A percentile compares a stretch with the other conserved stretches of the same genome.
phyloP scores from a whole-genome alignment of 2,113 vertebrate species.

The Nycticebus coucang region DNA sequence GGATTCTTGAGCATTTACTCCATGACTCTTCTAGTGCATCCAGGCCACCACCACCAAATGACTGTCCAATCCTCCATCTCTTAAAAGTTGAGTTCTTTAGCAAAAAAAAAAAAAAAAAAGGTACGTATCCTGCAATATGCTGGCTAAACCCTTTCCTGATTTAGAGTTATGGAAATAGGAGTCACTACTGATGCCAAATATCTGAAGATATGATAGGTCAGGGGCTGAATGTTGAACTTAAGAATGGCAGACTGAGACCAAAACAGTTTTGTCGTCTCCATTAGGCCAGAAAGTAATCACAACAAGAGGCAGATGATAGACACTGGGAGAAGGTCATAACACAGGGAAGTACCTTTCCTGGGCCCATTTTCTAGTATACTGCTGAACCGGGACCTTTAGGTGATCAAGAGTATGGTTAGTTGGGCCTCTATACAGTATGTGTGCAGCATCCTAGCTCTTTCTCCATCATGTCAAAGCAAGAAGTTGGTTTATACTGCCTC shows the following conservation, averaged over 20 bases:
- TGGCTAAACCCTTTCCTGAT: conserved; percentile 14
- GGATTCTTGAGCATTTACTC: conserved; percentile 11
- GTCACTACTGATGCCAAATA: conserved; percentile 49
- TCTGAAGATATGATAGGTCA: conserved; percentile 4
- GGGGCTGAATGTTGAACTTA: neutral
- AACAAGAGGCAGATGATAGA: conserved; percentile 28
- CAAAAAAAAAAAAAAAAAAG: conserved; percentile 55
- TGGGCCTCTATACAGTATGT: neutral
- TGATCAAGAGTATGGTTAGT: neutral
- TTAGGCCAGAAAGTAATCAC: conserved; percentile 30
- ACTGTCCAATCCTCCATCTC: neutral
- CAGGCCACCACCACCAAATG: conserved; percentile 1
- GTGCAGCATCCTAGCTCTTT: neutral
- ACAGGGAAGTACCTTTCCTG: neutral
- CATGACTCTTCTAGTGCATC: neutral
- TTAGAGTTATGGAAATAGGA: neutral
- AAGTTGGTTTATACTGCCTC: conserved; percentile 50
- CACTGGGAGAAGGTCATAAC: neutral
- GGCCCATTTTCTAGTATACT: neutral
- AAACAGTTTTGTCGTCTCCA: neutral
- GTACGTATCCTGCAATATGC: neutral
- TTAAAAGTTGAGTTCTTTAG: neutral
- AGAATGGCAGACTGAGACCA: neutral
- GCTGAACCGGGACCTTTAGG: neutral
- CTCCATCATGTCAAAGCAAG: neutral